phyloP scores from a whole-genome alignment of 2,888 invertebrate species.

The Eupithecia subumbrata region DNA sequence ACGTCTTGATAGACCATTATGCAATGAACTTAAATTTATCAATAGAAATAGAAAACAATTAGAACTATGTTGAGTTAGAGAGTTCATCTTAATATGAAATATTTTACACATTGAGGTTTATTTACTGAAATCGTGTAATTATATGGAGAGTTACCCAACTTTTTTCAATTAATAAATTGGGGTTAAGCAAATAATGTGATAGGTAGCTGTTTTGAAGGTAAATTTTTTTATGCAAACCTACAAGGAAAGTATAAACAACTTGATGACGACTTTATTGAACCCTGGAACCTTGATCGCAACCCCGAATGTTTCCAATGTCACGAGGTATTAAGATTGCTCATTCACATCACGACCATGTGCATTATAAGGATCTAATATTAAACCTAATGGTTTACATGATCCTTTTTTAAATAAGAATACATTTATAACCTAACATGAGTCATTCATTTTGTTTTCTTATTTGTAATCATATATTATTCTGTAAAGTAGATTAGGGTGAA shows the following conservation, averaged over 20 bases:
- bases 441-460: neutral
- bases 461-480: neutral
- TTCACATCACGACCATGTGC: slow-evolving; percentile 28
- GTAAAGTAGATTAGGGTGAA: too few relatives aligned
- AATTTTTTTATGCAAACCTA: neutral
- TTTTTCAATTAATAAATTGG: too few relatives aligned
- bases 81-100: neutral
- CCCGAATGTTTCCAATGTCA: slow-evolving; percentile 35
- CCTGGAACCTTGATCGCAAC: slow-evolving; percentile 30
- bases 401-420: slow-evolving; percentile 13
- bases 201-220: neutral
- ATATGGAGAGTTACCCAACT: neutral
- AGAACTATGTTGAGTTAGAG: neutral
- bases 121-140: neutral
- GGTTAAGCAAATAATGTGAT: too few relatives aligned
- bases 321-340: slow-evolving; percentile 16
- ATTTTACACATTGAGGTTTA: neutral
- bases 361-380: slow-evolving; percentile 26
- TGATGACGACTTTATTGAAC: too few relatives aligned
- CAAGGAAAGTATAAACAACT: slow-evolving; percentile 26
- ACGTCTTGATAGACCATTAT: neutral
- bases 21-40: neutral
- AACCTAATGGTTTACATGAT: slow-evolving; percentile 32
- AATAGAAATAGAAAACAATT: neutral
- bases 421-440: neutral